These are phyloP conservation scores for Cepaea hortensis DNA, from an alignment of 2,888 invertebrate genomes.

Conservation along the genomic window DNA sequence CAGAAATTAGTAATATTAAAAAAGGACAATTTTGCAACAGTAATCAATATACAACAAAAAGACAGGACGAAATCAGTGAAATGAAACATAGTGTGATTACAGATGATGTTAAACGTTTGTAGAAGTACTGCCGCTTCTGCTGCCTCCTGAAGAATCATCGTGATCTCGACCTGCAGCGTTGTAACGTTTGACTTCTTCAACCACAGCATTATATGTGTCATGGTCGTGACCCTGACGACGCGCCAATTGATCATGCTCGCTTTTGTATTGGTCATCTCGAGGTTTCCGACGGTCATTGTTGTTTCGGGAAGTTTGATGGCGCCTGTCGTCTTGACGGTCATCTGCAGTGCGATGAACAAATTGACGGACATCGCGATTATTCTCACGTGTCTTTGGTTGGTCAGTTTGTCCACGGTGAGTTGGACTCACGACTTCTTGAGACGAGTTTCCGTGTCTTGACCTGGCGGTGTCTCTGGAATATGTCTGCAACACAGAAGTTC, in stretches of 20 bases:
- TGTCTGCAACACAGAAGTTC: background rate
- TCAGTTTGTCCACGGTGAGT: no score
- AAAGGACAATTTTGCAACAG: background rate
- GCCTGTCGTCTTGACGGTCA: background rate
- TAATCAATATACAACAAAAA: background rate
- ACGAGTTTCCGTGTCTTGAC: no score
- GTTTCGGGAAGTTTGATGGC: background rate
- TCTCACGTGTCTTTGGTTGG: background rate
- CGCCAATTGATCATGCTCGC: background rate
- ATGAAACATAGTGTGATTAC: background rate
- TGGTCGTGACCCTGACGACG: background rate
- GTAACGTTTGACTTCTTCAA: conserved; percentile 14
- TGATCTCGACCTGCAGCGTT: background rate
- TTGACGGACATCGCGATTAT: background rate
- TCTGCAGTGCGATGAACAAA: background rate
- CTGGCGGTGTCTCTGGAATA: background rate
- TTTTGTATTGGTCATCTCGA: background rate
- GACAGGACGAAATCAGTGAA: background rate
- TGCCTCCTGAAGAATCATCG: background rate
- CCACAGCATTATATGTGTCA: conserved; percentile 8
- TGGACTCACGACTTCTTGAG: no score
- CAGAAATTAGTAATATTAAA: background rate
- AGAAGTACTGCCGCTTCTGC: background rate
- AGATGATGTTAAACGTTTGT: conserved; percentile 13
- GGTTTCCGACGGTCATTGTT: background rate